Evolutionary conservation across 2,113 vertebrate species (phyloP).

Genomic region (Odocoileus hemionus): DNA sequence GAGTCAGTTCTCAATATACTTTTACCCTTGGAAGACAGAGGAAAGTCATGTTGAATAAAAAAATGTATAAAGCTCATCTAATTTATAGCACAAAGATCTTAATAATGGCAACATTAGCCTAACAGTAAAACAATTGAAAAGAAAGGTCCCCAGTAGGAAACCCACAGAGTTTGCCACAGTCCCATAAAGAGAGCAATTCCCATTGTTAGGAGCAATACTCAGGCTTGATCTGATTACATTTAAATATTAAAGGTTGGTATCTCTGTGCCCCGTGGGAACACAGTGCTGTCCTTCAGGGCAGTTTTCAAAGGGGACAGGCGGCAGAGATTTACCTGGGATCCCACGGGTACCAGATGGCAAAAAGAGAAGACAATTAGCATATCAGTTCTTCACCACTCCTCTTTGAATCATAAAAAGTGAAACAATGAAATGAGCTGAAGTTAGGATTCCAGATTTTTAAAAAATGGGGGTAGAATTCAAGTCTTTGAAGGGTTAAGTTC

Average conservation of each 20-base stretch:
- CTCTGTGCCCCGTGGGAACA: constrained; percentile 53
- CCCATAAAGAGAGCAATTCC: constrained; percentile 69
- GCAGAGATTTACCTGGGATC: constrained; percentile 71
- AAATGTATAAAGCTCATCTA: constrained; percentile 73
- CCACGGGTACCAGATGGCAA: constrained; percentile 68
- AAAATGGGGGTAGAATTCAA: constrained; percentile 82
- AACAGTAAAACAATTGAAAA: constrained; percentile 67
- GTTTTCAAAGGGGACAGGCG: constrained; percentile 64
- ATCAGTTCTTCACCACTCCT: constrained; percentile 77
- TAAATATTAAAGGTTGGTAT: constrained; percentile 68
- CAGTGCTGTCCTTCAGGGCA: constrained; percentile 53
- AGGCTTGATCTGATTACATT: constrained; percentile 64
- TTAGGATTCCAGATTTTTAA: constrained; percentile 84
- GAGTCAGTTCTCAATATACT: constrained; percentile 83
- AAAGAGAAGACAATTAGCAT: constrained; percentile 79
- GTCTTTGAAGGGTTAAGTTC: constrained; percentile 88
- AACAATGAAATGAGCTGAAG: constrained; percentile 85
- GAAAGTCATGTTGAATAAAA: constrained; percentile 84
- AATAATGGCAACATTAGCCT: constrained; percentile 73
- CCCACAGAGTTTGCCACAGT: constrained; percentile 64
- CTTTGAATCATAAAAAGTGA: constrained; percentile 81
- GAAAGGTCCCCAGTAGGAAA: constrained; percentile 56
- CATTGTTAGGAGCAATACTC: constrained; percentile 68
- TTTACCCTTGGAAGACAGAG: constrained; percentile 81
- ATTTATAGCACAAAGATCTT: constrained; percentile 72